Conservation (phyloP, 2,797 vertebrate species). For the Microtus californicus region DNA sequence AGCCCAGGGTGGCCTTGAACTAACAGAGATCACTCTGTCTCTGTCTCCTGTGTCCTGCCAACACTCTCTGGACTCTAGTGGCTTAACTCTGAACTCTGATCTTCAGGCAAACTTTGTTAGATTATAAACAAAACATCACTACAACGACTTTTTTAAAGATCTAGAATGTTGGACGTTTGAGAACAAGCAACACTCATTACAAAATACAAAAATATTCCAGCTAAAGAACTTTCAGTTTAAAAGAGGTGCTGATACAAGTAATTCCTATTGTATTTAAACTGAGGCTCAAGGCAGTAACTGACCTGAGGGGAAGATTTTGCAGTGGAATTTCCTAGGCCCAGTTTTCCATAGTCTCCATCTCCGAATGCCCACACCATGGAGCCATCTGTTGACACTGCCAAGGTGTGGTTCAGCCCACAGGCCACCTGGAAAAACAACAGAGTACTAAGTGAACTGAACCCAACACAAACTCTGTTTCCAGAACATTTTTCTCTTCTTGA, state of each 20-base stretch:
- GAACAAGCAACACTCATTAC: constrained; percentile 48
- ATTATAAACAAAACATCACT: too few relatives aligned
- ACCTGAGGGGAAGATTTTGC: constrained; percentile 93
- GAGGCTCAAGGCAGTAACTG: constrained; percentile 63
- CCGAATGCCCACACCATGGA: constrained; percentile 93
- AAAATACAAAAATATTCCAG: constrained; percentile 54
- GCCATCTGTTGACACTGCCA: constrained; percentile 91
- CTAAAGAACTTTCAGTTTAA: constrained; percentile 51
- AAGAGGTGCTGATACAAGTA: constrained; percentile 36
- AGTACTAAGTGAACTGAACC: not conserved
- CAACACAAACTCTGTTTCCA: constrained; percentile 36
- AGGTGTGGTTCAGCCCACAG: constrained; percentile 92
- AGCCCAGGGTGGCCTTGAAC: too few relatives aligned
- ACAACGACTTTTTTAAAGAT: constrained; percentile 42
- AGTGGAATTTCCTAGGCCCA: constrained; percentile 92
- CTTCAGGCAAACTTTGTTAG: too few relatives aligned
- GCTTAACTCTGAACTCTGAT: too few relatives aligned
- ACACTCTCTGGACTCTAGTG: too few relatives aligned
- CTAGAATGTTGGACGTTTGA: constrained; percentile 8
- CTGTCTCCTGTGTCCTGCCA: too few relatives aligned
- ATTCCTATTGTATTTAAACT: not conserved
- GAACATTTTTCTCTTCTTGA: not conserved
- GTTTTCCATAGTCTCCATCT: constrained; percentile 93
- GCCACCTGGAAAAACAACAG: constrained; percentile 87
- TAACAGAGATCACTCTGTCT: too few relatives aligned